Evolutionary conservation across 2,888 invertebrate genomes (phyloP).

Genomic region (Folsomia manolachei): DNA sequence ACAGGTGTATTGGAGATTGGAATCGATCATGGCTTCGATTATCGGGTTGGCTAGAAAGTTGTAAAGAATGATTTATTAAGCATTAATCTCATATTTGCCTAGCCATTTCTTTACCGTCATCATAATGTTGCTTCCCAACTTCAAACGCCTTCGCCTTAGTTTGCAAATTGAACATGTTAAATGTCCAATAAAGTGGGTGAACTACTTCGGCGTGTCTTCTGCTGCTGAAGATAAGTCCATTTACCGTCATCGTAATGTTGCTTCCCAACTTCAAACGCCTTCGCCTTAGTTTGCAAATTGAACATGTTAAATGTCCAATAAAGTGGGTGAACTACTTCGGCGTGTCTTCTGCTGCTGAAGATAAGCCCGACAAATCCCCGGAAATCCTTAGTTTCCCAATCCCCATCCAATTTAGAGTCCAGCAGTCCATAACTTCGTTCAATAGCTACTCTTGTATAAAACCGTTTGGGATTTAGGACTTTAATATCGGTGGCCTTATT

Average conservation of each 20-base stretch:
- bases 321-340: conserved; percentile 17
- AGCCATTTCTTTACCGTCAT: conserved; percentile 33
- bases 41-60: background rate
- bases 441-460: conserved; percentile 24
- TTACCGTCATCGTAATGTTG: conserved; percentile 34
- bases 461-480: conserved; percentile 24
- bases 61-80: no score
- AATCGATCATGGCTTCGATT: background rate
- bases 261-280: conserved; percentile 29
- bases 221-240: conserved; percentile 9
- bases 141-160: conserved; percentile 29
- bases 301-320: conserved; percentile 27
- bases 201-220: conserved; percentile 13
- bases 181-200: conserved; percentile 24
- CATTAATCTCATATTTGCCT: no score
- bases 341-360: conserved; percentile 14
- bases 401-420: conserved; percentile 27
- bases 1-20: conserved; percentile 2
- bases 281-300: conserved; percentile 31
- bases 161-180: conserved; percentile 32
- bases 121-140: conserved; percentile 32
- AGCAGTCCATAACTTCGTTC: conserved; percentile 24
- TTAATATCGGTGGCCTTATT: conserved; percentile 27
- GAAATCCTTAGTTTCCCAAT: conserved; percentile 34
- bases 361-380: conserved; percentile 25